phyloP scores from a whole-genome alignment of 2,113 vertebrate genomes.

The Ciconia maguari region DNA sequence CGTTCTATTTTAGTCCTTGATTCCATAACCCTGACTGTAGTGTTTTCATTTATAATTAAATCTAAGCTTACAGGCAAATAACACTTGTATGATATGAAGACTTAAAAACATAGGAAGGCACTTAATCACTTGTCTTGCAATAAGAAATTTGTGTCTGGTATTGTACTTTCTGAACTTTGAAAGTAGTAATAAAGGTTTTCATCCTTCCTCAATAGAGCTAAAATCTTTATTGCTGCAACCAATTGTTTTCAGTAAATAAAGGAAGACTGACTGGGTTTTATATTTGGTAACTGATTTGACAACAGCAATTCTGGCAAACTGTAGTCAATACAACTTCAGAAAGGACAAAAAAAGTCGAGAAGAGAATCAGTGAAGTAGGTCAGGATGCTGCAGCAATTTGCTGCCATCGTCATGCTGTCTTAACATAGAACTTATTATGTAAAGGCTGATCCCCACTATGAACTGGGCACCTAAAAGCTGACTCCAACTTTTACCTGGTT shows the following conservation, averaged over 20 bases:
- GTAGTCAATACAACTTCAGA: background rate
- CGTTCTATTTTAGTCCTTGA: background rate
- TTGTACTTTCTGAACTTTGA: background rate
- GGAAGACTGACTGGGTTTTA: background rate
- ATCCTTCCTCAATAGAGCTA: background rate
- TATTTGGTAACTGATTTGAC: background rate
- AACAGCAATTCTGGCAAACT: background rate
- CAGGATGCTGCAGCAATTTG: background rate
- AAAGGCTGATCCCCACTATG: background rate
- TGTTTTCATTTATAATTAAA: background rate
- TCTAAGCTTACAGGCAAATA: background rate
- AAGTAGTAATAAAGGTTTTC: background rate
- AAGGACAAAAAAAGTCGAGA: background rate
- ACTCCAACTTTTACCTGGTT: background rate
- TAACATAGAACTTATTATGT: background rate
- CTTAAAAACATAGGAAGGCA: background rate
- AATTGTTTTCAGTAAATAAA: background rate
- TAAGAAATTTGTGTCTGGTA: background rate
- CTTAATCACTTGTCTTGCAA: background rate
- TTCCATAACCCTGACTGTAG: background rate
- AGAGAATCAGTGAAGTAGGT: background rate
- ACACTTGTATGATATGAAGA: background rate
- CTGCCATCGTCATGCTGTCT: background rate
- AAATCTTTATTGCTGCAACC: background rate
- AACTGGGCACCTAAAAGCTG: accelerated